phyloP scores from a whole-genome alignment of 2,888 invertebrate genomes.

The Allolobophora icterica region DNA sequence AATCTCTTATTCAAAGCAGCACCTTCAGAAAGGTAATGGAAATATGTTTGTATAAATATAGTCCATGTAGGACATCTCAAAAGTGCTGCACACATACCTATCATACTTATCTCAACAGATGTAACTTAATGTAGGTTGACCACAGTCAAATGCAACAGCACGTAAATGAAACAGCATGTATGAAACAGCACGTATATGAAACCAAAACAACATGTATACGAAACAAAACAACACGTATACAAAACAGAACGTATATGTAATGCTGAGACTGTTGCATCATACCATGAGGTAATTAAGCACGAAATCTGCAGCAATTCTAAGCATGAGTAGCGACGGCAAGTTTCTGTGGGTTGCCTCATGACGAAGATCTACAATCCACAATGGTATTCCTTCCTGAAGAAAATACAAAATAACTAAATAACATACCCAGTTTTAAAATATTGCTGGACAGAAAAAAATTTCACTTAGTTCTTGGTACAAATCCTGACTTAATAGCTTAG shows the following conservation, averaged over 20 bases:
- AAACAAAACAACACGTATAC: background rate
- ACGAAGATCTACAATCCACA: constrained; percentile 80
- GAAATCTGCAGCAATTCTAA: constrained; percentile 73
- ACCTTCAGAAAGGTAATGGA: background rate
- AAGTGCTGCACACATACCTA: background rate
- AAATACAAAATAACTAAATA: background rate
- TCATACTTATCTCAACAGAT: background rate
- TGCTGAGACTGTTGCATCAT: constrained; percentile 35
- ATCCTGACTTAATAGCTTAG: background rate
- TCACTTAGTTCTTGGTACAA: background rate
- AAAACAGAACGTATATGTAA: no score
- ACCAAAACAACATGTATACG: no score
- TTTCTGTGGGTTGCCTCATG: constrained; percentile 80
- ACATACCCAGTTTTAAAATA: background rate
- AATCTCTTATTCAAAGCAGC: background rate
- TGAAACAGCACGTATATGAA: background rate
- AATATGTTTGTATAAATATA: background rate
- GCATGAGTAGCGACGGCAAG: constrained; percentile 73
- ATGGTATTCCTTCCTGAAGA: constrained; percentile 74
- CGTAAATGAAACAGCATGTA: background rate
- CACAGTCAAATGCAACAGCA: background rate
- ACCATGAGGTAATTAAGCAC: constrained; percentile 76
- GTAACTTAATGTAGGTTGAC: background rate
- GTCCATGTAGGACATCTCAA: background rate
- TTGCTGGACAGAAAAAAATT: background rate